phyloP scores from a whole-genome alignment of 2,888 invertebrate genomes.

The Drosophila suboccidentalis region DNA sequence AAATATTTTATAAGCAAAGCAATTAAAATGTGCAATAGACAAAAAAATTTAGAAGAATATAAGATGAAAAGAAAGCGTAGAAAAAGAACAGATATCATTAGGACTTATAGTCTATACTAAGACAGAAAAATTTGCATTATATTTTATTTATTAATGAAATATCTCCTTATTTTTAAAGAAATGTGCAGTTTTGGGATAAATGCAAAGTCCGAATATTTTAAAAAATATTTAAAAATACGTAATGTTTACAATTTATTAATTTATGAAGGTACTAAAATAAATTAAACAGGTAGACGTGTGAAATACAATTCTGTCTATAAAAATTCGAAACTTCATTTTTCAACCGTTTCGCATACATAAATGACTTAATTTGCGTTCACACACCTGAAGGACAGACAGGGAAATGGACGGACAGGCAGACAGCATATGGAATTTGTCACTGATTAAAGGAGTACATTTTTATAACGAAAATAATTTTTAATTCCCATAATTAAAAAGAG shows the following conservation, averaged over 20 bases:
- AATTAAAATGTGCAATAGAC: neutral
- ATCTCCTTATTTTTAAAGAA: neutral
- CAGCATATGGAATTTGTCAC: conserved; percentile 39
- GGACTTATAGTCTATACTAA: no score
- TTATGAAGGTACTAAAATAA: neutral
- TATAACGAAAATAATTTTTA: conserved; percentile 34
- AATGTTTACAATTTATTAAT: neutral
- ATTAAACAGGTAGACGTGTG: neutral
- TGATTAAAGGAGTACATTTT: conserved; percentile 33
- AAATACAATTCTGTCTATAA: neutral
- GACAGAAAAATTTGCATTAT: neutral
- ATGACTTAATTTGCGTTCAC: conserved; percentile 42
- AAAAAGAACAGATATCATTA: neutral
- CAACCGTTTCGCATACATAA: conserved; percentile 10
- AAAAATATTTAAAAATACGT: neutral
- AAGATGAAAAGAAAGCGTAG: neutral
- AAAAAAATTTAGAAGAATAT: neutral
- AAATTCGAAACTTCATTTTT: neutral
- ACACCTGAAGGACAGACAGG: conserved; percentile 23
- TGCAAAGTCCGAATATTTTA: neutral
- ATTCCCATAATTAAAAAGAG: conserved; percentile 58
- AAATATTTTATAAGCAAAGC: neutral
- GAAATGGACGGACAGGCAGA: neutral
- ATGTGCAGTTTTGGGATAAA: neutral
- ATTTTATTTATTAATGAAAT: neutral